A percentile compares a stretch with the other conserved stretches of the same genome.
Evolutionary conservation across 2,797 vertebrate species (phyloP).

Genomic region (Lepilemur septentrionalis): DNA sequence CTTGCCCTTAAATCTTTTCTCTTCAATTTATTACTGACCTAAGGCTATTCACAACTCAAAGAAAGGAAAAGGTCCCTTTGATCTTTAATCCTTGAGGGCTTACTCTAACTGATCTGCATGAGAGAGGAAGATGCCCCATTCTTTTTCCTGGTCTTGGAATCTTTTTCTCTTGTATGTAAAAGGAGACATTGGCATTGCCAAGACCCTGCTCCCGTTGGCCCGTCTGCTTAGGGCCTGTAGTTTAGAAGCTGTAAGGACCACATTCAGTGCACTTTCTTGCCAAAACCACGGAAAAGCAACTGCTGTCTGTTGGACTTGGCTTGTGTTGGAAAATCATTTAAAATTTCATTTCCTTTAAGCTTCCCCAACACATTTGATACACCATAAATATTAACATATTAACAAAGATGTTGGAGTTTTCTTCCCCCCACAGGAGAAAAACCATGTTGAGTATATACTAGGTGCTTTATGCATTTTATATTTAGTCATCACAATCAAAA

Average conservation of each 20-base stretch:
- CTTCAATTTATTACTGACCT: constrained; percentile 1
- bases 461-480: not conserved
- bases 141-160: not conserved
- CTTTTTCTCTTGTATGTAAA: not conserved
- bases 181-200: not conserved
- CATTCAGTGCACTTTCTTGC: not conserved
- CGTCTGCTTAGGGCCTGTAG: not conserved
- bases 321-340: not conserved
- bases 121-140: not conserved
- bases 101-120: not conserved
- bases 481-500: not conserved
- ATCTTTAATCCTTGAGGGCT: not conserved
- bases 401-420: not conserved
- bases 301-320: not conserved
- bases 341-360: not conserved
- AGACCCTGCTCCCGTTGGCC: not conserved
- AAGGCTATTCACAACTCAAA: not conserved
- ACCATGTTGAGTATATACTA: not conserved
- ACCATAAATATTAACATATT: not conserved
- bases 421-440: not conserved
- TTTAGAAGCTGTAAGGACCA: not conserved
- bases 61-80: not conserved
- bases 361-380: not conserved
- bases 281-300: not conserved
- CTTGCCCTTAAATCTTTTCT: not conserved